phyloP scores from a whole-genome alignment of 2,888 invertebrate species.

The Brachyptera risi region DNA sequence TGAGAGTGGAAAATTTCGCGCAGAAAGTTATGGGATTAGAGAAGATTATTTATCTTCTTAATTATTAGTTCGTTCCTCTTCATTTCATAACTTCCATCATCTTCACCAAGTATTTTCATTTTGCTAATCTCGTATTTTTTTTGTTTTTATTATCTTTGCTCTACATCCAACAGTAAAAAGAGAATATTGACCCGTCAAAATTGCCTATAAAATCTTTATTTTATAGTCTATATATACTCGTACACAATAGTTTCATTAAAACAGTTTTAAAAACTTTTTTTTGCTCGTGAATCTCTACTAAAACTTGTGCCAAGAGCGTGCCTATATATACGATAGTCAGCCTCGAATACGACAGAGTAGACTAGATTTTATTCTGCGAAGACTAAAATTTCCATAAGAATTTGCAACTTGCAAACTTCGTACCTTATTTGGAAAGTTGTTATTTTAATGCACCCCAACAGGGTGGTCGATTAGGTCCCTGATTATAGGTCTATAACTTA shows the following conservation, averaged over 20 bases:
- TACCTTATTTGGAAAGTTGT: slow-evolving; percentile 16
- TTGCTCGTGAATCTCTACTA: neutral
- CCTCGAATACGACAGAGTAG: slow-evolving; percentile 10
- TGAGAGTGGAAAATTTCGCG: too few species aligned
- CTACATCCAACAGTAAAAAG: too few species aligned
- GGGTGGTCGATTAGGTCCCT: slow-evolving; percentile 11
- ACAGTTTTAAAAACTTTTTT: neutral
- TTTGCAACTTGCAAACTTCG: neutral
- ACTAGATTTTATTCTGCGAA: slow-evolving; percentile 10
- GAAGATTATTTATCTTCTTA: too few species aligned
- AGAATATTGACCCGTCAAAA: neutral
- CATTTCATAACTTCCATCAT: too few species aligned
- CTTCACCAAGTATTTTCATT: too few species aligned
- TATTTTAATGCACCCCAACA: slow-evolving; percentile 16
- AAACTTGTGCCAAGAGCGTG: neutral
- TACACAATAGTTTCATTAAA: neutral
- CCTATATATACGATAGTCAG: neutral
- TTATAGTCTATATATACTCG: neutral
- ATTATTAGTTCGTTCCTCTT: too few species aligned
- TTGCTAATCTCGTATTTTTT: too few species aligned
- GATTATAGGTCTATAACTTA: slow-evolving; percentile 3
- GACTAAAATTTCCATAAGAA: slow-evolving; percentile 8
- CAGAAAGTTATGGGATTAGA: too few species aligned
- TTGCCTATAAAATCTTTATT: neutral
- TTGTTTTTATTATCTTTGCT: too few species aligned